Conservation (phyloP, 2,797 vertebrate species). For the Bradypus variegatus region DNA sequence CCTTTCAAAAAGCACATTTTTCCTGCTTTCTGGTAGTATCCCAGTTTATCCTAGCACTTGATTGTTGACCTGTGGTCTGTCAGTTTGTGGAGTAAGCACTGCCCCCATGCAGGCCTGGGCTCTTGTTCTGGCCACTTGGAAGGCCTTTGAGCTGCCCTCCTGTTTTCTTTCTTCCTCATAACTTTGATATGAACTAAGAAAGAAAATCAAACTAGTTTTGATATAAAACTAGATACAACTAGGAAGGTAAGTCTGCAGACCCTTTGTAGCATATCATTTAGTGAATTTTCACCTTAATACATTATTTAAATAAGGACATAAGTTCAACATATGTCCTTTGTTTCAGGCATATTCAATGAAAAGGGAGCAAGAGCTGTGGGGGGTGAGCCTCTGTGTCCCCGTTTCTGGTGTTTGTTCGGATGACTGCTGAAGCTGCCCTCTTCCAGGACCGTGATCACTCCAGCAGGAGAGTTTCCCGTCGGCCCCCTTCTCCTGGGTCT, state of each 20-base stretch:
- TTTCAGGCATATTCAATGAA: neutral
- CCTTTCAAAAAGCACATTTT: no score
- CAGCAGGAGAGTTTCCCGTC: no score
- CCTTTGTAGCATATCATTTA: neutral
- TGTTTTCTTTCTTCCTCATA: neutral
- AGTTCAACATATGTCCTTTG: neutral
- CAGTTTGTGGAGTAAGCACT: neutral
- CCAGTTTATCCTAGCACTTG: neutral
- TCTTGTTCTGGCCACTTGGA: constrained; percentile 18
- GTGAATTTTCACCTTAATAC: constrained; percentile 9
- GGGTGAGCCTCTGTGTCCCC: neutral
- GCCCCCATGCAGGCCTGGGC: neutral
- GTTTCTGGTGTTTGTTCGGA: neutral
- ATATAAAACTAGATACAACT: neutral
- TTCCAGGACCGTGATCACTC: neutral
- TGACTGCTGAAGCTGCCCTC: neutral
- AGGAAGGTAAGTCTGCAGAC: neutral
- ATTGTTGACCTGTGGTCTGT: neutral
- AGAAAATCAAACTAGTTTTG: neutral
- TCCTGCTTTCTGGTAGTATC: no score
- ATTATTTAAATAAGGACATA: neutral
- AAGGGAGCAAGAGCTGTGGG: neutral
- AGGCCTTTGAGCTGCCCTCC: neutral
- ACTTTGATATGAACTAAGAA: neutral
- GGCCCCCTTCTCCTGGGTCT: neutral